Percentiles rank a stretch among this genome's conserved stretches.
phyloP scores from a whole-genome alignment of 1,140 invertebrate species.

The Thaumatotibia leucotreta region DNA sequence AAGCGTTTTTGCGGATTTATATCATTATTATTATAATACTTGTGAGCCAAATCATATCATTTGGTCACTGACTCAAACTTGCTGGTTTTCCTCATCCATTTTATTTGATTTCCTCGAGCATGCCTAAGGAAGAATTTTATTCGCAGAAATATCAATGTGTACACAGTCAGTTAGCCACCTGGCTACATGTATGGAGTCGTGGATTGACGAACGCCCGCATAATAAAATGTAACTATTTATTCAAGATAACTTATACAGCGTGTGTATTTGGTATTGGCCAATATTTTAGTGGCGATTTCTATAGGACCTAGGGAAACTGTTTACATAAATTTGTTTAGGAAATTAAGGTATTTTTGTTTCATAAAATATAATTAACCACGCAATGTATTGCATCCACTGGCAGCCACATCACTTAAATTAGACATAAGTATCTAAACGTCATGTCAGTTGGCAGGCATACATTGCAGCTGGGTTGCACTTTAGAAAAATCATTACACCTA shows the following conservation, averaged over 20 bases:
- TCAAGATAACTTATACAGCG: not conserved
- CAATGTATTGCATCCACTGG: no score
- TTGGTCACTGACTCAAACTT: slow-evolving; percentile 3
- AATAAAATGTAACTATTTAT: not conserved
- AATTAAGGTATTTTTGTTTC: no score
- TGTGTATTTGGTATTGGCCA: no score
- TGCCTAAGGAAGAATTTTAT: slow-evolving; percentile 6
- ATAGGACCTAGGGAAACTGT: no score
- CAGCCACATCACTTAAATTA: no score
- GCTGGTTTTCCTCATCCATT: slow-evolving; percentile 9
- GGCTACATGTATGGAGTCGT: not conserved
- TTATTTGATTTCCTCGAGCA: slow-evolving; percentile 11
- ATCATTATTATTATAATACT: slow-evolving; percentile 13
- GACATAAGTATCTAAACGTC: no score
- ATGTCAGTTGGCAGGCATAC: no score
- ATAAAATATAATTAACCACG: no score
- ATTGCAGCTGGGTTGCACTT: no score
- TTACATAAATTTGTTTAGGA: no score
- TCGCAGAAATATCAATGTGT: slow-evolving; percentile 2
- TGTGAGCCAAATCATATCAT: slow-evolving; percentile 4
- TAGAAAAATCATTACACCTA: no score
- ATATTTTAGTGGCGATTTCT: no score
- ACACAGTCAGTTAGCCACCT: slow-evolving; percentile 2
- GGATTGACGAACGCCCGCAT: not conserved
- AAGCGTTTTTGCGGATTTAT: not conserved